Base-by-base conservation (phyloP, 2,797 vertebrate species). In the Hafferia zeledoni region DNA sequence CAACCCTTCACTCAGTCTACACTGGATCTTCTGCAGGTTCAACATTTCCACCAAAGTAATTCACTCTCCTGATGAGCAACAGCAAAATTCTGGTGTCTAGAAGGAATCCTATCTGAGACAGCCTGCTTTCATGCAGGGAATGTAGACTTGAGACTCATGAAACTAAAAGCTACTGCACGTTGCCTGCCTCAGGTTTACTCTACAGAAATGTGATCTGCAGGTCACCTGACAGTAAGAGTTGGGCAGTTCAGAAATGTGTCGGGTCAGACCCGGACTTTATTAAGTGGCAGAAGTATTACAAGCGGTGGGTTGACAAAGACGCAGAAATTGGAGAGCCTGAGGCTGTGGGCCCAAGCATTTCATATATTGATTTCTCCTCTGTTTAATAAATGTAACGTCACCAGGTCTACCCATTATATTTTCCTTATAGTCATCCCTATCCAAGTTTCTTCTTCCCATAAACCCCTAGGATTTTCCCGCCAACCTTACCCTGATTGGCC, bases 201-300 rank as follows among this genome's bases (percentile, higher is more conserved):
- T 83, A 17, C 22, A 49, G 28, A n/a, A 4, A 5, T 0, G 0
- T 27, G 8, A 31, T 4, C 10, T 86, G 12, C 49, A 52, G 31
- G 9, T 56, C 22, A 57, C n/a, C 41, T 15, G 52, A 9, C 12
- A 44, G 46, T 23, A 61, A 86, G 69, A 18, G 30, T 1, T 6
- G 13, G 4, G 24, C 17, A n/a, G 16, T 19, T 87, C 33, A 27
- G 39, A 17, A 30, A 25, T 33, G n/a, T 37, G 35, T 37, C 35
- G 10, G 35, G 35, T 37, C 10, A 37, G 35, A 37, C 35, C 35
- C 35, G 10, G 35, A 37, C 35, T 37, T 37, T 37, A 37, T 37
- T 37, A 37, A 37, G 35, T 37, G 35, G 10, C 35, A 37, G 35
- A 37, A 37, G 35, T 37, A 37, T 37, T 37, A 37, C 35, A 37